Evolutionary conservation across 2,797 vertebrate species (phyloP).

Genomic region (Microctenopoma lineatum): DNA sequence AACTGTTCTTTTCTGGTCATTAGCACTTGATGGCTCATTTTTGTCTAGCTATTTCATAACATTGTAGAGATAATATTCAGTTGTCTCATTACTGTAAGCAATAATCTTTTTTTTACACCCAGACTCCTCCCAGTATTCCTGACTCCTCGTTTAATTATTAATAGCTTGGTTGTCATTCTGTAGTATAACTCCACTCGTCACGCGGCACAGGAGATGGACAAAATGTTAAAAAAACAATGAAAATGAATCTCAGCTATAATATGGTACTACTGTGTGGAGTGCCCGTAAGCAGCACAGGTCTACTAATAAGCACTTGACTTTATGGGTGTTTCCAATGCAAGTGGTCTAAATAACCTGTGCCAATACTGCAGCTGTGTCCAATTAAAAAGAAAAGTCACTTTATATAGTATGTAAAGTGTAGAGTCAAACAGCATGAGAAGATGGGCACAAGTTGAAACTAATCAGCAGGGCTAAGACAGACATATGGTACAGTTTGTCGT

Average conservation of each 20-base stretch:
- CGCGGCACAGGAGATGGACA: not conserved
- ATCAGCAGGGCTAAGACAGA: slow-evolving; percentile 7
- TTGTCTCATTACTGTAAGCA: not conserved
- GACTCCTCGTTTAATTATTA: not conserved
- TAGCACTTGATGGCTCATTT: not conserved
- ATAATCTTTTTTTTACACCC: not conserved
- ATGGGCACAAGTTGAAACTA: slow-evolving; percentile 14
- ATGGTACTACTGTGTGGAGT: not conserved
- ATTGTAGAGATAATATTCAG: not conserved
- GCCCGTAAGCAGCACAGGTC: slow-evolving; percentile 2
- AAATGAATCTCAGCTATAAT: not conserved
- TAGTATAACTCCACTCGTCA: not conserved
- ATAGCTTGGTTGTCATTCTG: not conserved
- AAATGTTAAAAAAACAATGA: not conserved
- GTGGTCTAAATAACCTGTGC: slow-evolving; percentile 23
- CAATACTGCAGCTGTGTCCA: slow-evolving; percentile 13
- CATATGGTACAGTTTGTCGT: not conserved
- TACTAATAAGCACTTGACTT: slow-evolving; percentile 14
- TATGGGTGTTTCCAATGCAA: slow-evolving; percentile 22
- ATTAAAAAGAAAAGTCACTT: not conserved
- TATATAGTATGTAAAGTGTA: not conserved
- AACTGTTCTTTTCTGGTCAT: not conserved
- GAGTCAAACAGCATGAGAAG: slow-evolving; percentile 12
- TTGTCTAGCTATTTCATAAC: not conserved
- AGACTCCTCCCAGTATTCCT: not conserved